A percentile compares a stretch with the other conserved stretches of the same genome.
Evolutionary conservation across 2,797 vertebrate species (phyloP).

Genomic region (Chanos chanos): DNA sequence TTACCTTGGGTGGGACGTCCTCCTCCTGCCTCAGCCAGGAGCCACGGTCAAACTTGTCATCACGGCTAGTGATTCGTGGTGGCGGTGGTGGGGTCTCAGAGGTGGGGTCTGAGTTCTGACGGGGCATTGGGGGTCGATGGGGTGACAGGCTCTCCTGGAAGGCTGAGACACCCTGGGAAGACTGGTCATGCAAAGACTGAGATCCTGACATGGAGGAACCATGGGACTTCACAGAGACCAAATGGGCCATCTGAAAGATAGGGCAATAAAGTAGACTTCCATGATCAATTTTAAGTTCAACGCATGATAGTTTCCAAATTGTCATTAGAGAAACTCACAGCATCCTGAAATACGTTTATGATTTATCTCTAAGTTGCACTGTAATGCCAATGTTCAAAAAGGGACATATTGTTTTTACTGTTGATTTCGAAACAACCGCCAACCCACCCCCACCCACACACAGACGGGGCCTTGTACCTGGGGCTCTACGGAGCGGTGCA

Average conservation of each 20-base stretch:
- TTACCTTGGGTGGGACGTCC: slow-evolving; percentile 96
- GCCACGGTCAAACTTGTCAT: slow-evolving; percentile 92
- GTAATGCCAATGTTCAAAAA: too few species aligned
- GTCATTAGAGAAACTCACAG: background rate
- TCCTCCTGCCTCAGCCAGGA: slow-evolving; percentile 98
- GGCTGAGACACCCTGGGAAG: slow-evolving; percentile 86
- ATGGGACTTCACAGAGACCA: slow-evolving; percentile 94
- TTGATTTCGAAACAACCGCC: background rate
- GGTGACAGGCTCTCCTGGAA: slow-evolving; percentile 89
- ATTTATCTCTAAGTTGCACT: too few species aligned
- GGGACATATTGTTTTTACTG: too few species aligned
- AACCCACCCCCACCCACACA: background rate
- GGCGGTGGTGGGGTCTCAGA: slow-evolving; percentile 93
- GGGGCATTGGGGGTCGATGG: slow-evolving; percentile 93
- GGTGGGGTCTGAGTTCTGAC: slow-evolving; percentile 98
- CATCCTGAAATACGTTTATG: too few species aligned
- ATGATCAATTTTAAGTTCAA: background rate
- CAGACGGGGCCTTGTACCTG: slow-evolving; percentile 75
- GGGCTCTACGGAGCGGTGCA: slow-evolving; percentile 88
- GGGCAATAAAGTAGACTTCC: background rate
- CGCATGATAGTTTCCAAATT: background rate
- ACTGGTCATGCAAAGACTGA: slow-evolving; percentile 95
- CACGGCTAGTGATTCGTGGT: slow-evolving; percentile 77
- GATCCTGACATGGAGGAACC: slow-evolving; percentile 90
- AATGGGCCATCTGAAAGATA: slow-evolving; percentile 79